Conservation (phyloP, 2,797 vertebrate species). For the Gallirallus australis region DNA sequence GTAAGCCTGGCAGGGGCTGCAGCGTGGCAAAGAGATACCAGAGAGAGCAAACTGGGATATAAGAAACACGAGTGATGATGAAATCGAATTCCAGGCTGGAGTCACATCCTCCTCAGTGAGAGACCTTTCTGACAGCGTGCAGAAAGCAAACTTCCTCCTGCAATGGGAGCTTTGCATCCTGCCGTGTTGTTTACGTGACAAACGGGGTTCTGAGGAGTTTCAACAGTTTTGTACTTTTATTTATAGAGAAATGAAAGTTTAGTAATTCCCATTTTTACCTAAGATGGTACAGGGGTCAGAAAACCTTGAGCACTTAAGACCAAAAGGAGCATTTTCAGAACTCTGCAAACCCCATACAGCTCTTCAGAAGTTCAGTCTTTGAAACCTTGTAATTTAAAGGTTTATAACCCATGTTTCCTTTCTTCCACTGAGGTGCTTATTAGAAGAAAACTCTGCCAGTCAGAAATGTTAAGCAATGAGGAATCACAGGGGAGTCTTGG, state of each 20-base stretch:
- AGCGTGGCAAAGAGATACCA: rapidly evolving
- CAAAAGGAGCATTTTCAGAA: neutral
- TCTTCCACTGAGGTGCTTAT: neutral
- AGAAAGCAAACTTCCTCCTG: neutral
- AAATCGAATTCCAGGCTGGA: neutral
- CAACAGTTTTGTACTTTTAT: neutral
- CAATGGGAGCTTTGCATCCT: neutral
- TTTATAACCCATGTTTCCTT: neutral
- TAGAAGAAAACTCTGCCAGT: neutral
- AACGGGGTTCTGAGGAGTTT: neutral
- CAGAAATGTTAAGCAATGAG: neutral
- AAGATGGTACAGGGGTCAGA: neutral
- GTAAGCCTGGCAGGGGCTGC: neutral
- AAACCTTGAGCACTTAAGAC: neutral
- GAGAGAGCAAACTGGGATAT: neutral
- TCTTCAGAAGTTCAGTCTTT: neutral
- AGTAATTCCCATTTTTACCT: neutral
- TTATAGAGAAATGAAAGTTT: neutral
- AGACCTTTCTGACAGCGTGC: neutral
- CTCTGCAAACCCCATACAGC: neutral
- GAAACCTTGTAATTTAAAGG: neutral
- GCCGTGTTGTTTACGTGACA: neutral
- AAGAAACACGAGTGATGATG: neutral
- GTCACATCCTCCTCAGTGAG: neutral
- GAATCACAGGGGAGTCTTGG: neutral